A percentile compares a stretch with the other conserved stretches of the same genome.
Conservation (phyloP, 2,888 invertebrate species). For the Morpho helenor region DNA sequence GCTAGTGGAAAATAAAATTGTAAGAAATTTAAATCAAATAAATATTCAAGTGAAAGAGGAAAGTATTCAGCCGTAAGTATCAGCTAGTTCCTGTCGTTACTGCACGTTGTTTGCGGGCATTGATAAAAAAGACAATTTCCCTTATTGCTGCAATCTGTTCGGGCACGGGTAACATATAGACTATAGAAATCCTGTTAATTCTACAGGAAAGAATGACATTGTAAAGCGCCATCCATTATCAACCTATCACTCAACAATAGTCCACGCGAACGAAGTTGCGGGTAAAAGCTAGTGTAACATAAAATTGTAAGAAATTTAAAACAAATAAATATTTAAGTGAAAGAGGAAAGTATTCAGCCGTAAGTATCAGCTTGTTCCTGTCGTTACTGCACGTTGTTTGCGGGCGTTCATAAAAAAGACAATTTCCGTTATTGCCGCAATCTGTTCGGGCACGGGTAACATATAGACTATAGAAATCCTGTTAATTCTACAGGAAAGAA, state of each 20-base stretch:
- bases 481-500: no score
- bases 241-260: no score
- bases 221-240: no score
- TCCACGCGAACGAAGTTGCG: no score
- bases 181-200: no score
- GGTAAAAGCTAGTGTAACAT: not conserved
- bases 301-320: not conserved
- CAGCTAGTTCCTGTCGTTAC: conserved; percentile 50
- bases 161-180: conserved; percentile 37
- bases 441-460: conserved; percentile 59
- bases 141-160: conserved; percentile 77
- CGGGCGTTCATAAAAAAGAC: conserved; percentile 77
- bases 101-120: conserved; percentile 65
- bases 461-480: no score
- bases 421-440: conserved; percentile 78
- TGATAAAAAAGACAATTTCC: conserved; percentile 79
- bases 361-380: conserved; percentile 38
- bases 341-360: conserved; percentile 32
- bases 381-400: conserved; percentile 68
- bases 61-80: conserved; percentile 38
- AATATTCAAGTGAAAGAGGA: conserved; percentile 20
- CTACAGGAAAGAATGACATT: no score
- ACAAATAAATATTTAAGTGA: conserved; percentile 18
- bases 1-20: not conserved
- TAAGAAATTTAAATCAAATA: conserved; percentile 4